These are phyloP conservation scores for Phalanger gymnotis DNA, from an alignment of 2,797 vertebrate species.

Conservation along the genomic window DNA sequence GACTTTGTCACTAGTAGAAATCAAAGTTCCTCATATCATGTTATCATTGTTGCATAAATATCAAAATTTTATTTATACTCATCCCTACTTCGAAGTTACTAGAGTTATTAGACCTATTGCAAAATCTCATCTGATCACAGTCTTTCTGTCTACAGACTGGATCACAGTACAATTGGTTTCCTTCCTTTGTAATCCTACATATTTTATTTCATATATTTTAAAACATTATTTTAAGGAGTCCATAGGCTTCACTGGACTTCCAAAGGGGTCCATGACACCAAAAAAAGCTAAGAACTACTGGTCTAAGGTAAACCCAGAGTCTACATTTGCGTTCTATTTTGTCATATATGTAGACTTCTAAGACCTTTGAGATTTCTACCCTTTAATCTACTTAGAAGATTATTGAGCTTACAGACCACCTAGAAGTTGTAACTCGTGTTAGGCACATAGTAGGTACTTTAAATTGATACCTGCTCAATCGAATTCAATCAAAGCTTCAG, in stretches of 20 bases:
- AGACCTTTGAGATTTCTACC: neutral
- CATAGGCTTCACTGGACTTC: neutral
- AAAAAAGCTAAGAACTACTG: neutral
- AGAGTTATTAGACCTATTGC: too few species aligned
- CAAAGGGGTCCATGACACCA: neutral
- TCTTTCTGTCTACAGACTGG: too few species aligned
- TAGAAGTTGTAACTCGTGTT: neutral
- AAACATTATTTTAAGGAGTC: too few species aligned
- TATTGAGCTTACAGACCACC: neutral
- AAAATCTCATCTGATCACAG: too few species aligned
- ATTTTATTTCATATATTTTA: too few species aligned
- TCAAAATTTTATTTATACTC: too few species aligned
- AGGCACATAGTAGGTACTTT: neutral
- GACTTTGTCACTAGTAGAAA: too few species aligned
- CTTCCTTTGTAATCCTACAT: too few species aligned
- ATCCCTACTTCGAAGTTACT: too few species aligned
- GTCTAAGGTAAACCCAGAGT: neutral
- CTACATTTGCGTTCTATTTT: neutral
- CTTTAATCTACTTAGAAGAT: neutral
- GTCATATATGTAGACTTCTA: neutral
- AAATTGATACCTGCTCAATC: neutral
- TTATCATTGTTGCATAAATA: too few species aligned
- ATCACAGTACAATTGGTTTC: too few species aligned
- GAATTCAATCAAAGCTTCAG: neutral
- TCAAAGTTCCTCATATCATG: too few species aligned